These are phyloP conservation scores for Beroe forskalii DNA, from an alignment of 37 sponge, comb jelly and placozoan genomes.

Conservation along the genomic window DNA sequence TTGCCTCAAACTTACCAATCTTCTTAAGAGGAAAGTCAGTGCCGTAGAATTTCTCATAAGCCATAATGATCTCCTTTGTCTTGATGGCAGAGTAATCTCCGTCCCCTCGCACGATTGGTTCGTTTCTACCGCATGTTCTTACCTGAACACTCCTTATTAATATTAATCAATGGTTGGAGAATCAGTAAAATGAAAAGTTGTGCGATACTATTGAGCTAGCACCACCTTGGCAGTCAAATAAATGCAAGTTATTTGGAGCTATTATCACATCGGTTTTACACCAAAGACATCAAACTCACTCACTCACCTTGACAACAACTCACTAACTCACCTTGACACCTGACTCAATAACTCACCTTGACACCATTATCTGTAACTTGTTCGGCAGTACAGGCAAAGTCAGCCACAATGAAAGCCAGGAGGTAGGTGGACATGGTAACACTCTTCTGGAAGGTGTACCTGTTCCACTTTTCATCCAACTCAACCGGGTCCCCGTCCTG, in stretches of 20 bases:
- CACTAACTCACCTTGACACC: too few relatives aligned
- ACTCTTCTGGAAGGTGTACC: slow-evolving; percentile 31
- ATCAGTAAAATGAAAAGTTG: too few relatives aligned
- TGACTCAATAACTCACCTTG: too few relatives aligned
- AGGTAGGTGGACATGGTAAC: slow-evolving; percentile 63
- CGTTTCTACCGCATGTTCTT: slow-evolving; percentile 27
- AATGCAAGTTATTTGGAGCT: too few relatives aligned
- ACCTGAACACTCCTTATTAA: too few relatives aligned
- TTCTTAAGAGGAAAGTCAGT: slow-evolving; percentile 53
- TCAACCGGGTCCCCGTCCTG: background rate
- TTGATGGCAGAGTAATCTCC: slow-evolving; percentile 14
- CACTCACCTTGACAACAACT: too few relatives aligned
- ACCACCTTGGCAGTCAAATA: too few relatives aligned
- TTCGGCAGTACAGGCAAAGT: slow-evolving; percentile 34
- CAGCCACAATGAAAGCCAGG: slow-evolving; percentile 64
- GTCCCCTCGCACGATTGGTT: background rate
- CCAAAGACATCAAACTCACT: too few relatives aligned
- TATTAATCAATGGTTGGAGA: background rate
- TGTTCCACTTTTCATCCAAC: background rate
- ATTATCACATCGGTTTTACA: too few relatives aligned
- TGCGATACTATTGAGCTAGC: too few relatives aligned
- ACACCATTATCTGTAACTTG: background rate
- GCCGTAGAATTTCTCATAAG: slow-evolving; percentile 53
- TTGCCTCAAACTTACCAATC: too few relatives aligned
- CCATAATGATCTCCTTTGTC: background rate